phyloP scores from a whole-genome alignment of 2,888 invertebrate genomes.

The Ophion obscuratus region DNA sequence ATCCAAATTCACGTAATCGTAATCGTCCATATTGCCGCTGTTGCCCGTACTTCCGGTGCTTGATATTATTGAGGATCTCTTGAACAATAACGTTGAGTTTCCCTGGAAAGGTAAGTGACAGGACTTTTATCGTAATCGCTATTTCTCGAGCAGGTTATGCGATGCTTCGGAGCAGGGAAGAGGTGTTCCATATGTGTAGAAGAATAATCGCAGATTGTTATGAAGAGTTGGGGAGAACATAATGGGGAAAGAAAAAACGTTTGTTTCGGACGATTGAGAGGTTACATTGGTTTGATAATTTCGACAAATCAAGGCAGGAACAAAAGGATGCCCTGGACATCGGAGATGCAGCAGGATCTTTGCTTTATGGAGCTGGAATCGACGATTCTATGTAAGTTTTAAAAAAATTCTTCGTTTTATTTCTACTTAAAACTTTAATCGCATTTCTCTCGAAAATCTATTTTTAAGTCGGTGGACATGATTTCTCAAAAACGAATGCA shows the following conservation, averaged over 20 bases:
- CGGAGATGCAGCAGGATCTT: too few species aligned
- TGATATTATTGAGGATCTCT: conserved; percentile 85
- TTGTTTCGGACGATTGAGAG: neutral
- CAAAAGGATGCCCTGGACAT: too few species aligned
- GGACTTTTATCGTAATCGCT: neutral
- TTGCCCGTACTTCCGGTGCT: conserved; percentile 81
- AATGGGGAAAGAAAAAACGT: neutral
- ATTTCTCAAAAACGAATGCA: too few species aligned
- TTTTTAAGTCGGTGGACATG: too few species aligned
- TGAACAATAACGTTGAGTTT: conserved; percentile 92
- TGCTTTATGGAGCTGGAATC: too few species aligned
- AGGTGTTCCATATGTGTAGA: neutral
- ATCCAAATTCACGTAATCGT: conserved; percentile 95
- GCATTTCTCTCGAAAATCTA: too few species aligned
- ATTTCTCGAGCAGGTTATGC: neutral
- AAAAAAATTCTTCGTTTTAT: too few species aligned
- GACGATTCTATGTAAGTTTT: too few species aligned
- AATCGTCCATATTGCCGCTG: conserved; percentile 92
- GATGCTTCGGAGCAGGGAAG: neutral
- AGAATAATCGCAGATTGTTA: neutral
- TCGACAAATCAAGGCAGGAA: too few species aligned
- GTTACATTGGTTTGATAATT: too few species aligned
- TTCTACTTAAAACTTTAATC: too few species aligned
- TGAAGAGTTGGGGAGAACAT: neutral
- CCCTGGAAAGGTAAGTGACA: conserved; percentile 84